phyloP scores from a whole-genome alignment of 2,888 invertebrate genomes.

The Holacanthella duospinosa region DNA sequence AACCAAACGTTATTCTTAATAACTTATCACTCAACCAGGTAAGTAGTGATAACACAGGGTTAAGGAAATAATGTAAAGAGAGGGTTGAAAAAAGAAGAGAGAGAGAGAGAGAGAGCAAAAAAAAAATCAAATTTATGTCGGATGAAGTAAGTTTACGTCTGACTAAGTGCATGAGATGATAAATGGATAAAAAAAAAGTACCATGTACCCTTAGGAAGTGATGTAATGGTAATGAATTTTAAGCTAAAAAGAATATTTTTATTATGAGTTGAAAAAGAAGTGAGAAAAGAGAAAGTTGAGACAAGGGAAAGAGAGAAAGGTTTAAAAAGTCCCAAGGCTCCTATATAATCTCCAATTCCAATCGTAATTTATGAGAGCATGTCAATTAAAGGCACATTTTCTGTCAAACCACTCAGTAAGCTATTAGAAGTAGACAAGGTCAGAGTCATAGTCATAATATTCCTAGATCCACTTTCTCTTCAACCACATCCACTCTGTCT shows the following conservation, averaged over 20 bases:
- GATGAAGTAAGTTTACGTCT: not conserved
- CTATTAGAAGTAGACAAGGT: not conserved
- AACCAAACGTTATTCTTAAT: too few species aligned
- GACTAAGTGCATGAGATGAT: too few species aligned
- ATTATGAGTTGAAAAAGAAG: not conserved
- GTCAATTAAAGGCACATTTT: constrained; percentile 13
- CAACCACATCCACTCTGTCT: too few species aligned
- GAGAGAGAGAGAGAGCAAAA: too few species aligned
- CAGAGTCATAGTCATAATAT: not conserved
- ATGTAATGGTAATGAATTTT: not conserved
- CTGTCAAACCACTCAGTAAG: not conserved
- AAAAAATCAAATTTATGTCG: not conserved
- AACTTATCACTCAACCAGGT: too few species aligned
- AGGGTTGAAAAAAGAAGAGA: not conserved
- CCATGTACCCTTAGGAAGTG: too few species aligned
- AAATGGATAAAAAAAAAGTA: too few species aligned
- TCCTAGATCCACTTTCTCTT: not conserved
- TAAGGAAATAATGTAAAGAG: too few species aligned
- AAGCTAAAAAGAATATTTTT: not conserved
- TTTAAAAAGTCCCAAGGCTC: not conserved
- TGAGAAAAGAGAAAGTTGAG: not conserved
- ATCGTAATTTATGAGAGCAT: constrained; percentile 10
- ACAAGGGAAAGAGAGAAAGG: not conserved
- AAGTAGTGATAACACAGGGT: too few species aligned
- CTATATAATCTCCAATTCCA: not conserved